phyloP scores from a whole-genome alignment of 2,797 vertebrate species.

The Philypnodon macrostomus region DNA sequence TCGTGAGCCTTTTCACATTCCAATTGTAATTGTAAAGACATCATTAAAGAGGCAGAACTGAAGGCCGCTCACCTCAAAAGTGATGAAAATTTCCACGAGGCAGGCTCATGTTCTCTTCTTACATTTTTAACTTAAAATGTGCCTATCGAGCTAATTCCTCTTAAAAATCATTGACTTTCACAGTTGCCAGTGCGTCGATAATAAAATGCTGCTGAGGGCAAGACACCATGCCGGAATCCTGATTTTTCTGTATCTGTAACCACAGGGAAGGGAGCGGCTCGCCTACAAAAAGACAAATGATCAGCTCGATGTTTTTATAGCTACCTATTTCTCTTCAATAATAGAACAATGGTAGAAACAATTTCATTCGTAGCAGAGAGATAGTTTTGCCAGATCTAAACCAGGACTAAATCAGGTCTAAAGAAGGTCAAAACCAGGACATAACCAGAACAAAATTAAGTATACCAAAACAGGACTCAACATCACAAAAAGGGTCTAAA shows the following conservation, averaged over 20 bases:
- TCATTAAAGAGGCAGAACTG: not conserved
- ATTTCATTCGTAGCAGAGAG: no score
- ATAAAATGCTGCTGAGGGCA: not conserved
- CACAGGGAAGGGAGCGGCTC: not conserved
- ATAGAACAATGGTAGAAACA: not conserved
- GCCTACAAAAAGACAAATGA: not conserved
- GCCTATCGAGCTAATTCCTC: not conserved
- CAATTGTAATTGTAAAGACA: no score
- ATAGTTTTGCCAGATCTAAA: no score
- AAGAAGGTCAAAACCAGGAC: no score
- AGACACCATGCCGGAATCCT: not conserved
- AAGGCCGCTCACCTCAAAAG: not conserved
- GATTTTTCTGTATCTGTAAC: not conserved
- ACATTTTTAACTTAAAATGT: constrained; percentile 3
- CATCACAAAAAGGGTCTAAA: no score
- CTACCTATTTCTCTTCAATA: not conserved
- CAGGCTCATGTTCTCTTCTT: not conserved
- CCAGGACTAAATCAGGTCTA: no score
- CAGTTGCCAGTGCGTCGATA: not conserved
- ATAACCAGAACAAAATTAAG: no score
- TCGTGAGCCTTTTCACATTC: not conserved
- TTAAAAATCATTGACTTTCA: constrained; percentile 2
- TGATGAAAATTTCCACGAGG: not conserved
- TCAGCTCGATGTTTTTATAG: not conserved
- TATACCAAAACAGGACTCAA: no score